Evolutionary conservation across 2,888 invertebrate genomes (phyloP), one percentile per base, ranked within the genome.

Genomic region (Idaea biselata): DNA sequence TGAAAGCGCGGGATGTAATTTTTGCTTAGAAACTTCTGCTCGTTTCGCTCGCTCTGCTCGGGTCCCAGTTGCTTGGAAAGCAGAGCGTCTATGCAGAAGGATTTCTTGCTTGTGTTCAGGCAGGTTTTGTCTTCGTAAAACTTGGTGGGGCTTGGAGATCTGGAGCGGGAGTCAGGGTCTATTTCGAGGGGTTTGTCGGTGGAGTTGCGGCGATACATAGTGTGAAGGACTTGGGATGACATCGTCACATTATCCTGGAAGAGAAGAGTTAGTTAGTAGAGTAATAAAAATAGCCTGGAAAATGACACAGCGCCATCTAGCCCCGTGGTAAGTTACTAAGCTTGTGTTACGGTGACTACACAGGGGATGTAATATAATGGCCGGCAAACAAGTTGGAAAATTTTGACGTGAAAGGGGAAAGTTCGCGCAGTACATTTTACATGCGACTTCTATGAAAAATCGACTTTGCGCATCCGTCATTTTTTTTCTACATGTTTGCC

Each of bases 71-170:
- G 86, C 61, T 95, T 94, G 0, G 97, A 97, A 2, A 98, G 86
- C 2, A 98, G 86, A 0, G 98, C 97, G 79, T 98, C 98, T 71
- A 98, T 98, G 80, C 98, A 97, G 80, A 98, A 98, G 0, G 97
- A 97, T 60, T 96, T 96, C 71, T 95, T 95, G 0, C 72, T 76
- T 55, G 84, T 86, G 59, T 81, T 86, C 0, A 93, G 31, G 0
- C 88, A 82, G 0, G 93, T 93, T 67, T 90, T 91, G 0, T 91
- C 89, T 32, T 89, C 90, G 32, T 86, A 91, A 68, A 79, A 91
- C 60, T 89, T 88, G 81, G 86, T 88, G 0, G 91, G 91, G 58
- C 88, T 91, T 77, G 76, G 88, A 0, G 92, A 91, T 0, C 85
- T 77, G 68, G 81, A 81, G 70, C 83, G 84, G 0, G 83, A 83